These are phyloP conservation scores for Cyclura pinguis DNA, from an alignment of 2,797 vertebrate genomes.

Conservation along the genomic window DNA sequence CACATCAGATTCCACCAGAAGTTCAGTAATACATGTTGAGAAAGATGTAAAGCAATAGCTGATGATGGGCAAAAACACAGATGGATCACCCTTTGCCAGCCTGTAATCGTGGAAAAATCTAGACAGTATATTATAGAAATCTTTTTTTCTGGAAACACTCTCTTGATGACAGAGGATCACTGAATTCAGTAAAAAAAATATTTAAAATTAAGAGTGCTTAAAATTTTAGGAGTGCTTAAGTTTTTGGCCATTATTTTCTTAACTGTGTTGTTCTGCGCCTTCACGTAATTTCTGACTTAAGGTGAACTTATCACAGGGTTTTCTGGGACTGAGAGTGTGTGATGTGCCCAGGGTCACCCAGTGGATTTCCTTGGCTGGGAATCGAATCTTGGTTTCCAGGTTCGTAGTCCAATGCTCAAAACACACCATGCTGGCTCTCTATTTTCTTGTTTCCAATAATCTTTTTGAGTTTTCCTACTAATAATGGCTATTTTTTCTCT, in stretches of 20 bases:
- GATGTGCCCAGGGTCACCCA: too few species aligned
- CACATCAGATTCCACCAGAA: constrained; percentile 84
- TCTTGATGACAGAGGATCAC: neutral
- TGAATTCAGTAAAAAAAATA: neutral
- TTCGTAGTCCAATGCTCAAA: too few species aligned
- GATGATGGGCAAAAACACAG: constrained; percentile 89
- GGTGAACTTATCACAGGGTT: too few species aligned
- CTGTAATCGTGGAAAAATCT: constrained; percentile 76
- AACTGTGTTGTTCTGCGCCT: too few species aligned
- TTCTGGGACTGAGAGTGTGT: too few species aligned
- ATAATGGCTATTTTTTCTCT: neutral
- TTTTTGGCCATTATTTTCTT: too few species aligned
- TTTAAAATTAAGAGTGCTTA: neutral
- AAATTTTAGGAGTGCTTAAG: neutral
- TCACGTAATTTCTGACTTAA: too few species aligned
- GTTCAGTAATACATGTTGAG: constrained; percentile 88
- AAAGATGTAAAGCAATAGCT: constrained; percentile 91
- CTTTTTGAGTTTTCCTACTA: neutral
- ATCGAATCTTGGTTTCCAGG: too few species aligned
- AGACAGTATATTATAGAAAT: constrained; percentile 31
- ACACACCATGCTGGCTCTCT: too few species aligned
- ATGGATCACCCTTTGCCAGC: constrained; percentile 90
- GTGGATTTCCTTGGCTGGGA: too few species aligned
- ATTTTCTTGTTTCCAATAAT: neutral
- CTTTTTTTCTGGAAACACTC: neutral